Percentiles rank a stretch among this genome's conserved stretches.
Evolutionary conservation across 2,797 vertebrate species (phyloP).

Genomic region (Buceros bicornis): DNA sequence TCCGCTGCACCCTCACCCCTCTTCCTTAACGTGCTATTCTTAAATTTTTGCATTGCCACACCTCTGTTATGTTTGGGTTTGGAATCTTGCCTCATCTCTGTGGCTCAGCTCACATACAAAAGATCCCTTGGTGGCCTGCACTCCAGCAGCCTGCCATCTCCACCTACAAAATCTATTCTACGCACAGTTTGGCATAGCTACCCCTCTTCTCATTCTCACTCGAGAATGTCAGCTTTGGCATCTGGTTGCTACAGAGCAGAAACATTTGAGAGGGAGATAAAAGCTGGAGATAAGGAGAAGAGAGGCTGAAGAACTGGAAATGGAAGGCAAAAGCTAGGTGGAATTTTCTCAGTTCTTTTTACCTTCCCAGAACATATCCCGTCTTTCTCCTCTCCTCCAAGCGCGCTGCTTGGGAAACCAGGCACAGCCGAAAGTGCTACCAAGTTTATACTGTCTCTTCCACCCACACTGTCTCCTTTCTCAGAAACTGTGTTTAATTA

Average conservation of each 20-base stretch:
- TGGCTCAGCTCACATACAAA: neutral
- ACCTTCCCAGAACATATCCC: neutral
- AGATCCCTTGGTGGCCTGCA: neutral
- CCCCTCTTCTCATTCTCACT: neutral
- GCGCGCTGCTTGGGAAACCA: neutral
- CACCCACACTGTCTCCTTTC: neutral
- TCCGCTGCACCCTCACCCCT: neutral
- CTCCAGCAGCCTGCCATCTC: neutral
- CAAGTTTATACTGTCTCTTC: neutral
- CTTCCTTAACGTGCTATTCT: neutral
- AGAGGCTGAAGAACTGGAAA: neutral
- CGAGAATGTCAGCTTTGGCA: conserved; percentile 11
- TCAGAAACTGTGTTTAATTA: neutral
- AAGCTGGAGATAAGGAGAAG: neutral
- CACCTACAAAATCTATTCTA: conserved; percentile 24
- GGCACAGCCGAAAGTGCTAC: neutral
- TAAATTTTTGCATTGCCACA: conserved; percentile 12
- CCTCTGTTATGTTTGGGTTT: neutral
- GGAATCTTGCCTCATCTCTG: neutral
- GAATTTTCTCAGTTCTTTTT: neutral
- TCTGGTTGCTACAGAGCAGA: neutral
- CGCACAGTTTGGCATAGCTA: neutral
- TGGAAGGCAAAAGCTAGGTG: neutral
- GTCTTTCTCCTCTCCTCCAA: neutral
- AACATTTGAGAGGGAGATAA: conserved; percentile 44